Evolutionary conservation across 2,888 invertebrate genomes (phyloP), one percentile per base, ranked within the genome.

Genomic region (Neoitamus cyanurus): DNA sequence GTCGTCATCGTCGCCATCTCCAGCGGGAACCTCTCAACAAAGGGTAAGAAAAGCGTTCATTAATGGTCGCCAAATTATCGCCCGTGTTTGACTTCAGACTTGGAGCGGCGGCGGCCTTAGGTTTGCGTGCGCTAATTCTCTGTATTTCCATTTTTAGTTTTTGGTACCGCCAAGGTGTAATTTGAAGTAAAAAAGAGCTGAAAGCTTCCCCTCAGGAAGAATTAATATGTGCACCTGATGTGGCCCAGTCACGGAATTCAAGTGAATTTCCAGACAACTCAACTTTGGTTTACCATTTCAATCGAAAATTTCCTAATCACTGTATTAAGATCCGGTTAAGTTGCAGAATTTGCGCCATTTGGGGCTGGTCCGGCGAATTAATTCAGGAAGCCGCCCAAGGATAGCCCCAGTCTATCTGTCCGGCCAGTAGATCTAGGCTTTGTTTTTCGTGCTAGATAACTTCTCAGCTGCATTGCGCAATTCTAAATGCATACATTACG

Each of bases 31-130:
- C 48, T 78, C 34, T 46, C 48, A 20, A 58, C 78, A 78, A 34
- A 78, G 31, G 78, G 58, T 58, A 78, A 48, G 78, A 78, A 78
- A 78, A 78, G 48, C 58, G 25, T 58, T 78, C 78, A 78, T 78
- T 78, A 78, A 78, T 78, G 58, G 78, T 78, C 78, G 78, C 78
- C 78, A 78, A 78, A 78, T 78, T 78, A 78, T 46, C 78, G 78
- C 78, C 78, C 78, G 15, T 78, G 78, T 78, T 78, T 58, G 78
- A 78, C 31, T 78, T 78, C 78, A 78, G 48, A 78, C 15, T 15
- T 11, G 48, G 42, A 15, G 5, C 28, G 34, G n/a, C 25, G 42
- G n/a, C 13, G 42, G 15, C 31, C 30, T 78, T 31, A 31, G 30
- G 78, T 37, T 78, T 58, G 78, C 78, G 78, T 78, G 78, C 78